Conservation (phyloP, 2,888 invertebrate species). For the Candidula unifasciata region DNA sequence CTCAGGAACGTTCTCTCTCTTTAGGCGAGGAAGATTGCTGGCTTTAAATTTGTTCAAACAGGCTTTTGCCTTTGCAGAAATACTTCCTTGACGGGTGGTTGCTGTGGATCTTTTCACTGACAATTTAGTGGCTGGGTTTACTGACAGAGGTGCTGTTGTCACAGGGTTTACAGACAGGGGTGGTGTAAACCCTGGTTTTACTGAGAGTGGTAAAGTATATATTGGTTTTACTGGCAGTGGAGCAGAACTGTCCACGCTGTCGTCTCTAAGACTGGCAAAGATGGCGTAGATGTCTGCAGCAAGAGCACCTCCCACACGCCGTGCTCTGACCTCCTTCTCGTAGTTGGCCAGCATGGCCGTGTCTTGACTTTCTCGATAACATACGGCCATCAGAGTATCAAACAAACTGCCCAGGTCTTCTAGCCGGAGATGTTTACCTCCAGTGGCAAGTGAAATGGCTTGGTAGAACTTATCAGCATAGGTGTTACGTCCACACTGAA, state of each 20-base stretch:
- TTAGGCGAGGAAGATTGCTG: conserved; percentile 40
- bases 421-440: conserved; percentile 68
- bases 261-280: conserved; percentile 60
- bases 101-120: not conserved
- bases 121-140: not conserved
- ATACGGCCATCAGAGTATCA: conserved; percentile 74
- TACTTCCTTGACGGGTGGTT: not conserved
- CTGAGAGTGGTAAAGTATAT: too few species aligned
- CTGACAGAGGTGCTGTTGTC: too few species aligned
- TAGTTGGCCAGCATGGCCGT: conserved; percentile 51
- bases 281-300: conserved; percentile 62
- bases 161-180: too few species aligned
- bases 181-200: too few species aligned
- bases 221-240: not conserved
- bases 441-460: conserved; percentile 64
- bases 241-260: conserved; percentile 20
- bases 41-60: conserved; percentile 27
- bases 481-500: conserved; percentile 40
- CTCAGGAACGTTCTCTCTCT: conserved; percentile 61
- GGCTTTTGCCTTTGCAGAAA: not conserved
- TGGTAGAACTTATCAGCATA: conserved; percentile 61
- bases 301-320: conserved; percentile 55
- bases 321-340: conserved; percentile 64
- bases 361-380: conserved; percentile 66
- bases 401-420: conserved; percentile 69